Percentiles rank a stretch among this genome's conserved stretches.
phyloP scores from a whole-genome alignment of 2,888 invertebrate species.

The Sepiola atlantica region DNA sequence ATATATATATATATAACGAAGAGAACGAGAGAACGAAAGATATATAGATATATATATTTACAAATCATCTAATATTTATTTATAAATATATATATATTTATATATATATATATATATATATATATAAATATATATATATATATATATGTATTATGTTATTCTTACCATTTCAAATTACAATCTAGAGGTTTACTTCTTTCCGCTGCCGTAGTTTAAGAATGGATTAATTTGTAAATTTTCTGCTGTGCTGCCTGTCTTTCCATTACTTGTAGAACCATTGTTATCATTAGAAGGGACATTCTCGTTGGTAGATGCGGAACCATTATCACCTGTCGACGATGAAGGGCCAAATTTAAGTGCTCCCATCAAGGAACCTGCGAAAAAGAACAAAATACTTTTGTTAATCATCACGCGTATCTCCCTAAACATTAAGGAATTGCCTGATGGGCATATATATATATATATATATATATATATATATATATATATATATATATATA shows the following conservation, averaged over 20 bases:
- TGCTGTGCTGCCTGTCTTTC: background rate
- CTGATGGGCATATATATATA: background rate
- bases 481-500: background rate
- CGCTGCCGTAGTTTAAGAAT: too few relatives aligned
- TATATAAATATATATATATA: background rate
- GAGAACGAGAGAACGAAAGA: too few relatives aligned
- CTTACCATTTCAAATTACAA: background rate
- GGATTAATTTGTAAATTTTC: background rate
- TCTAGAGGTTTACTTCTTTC: background rate
- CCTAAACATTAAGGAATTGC: too few relatives aligned
- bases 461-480: constrained; percentile 2
- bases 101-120: background rate
- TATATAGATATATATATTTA: too few relatives aligned
- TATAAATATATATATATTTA: background rate
- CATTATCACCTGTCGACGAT: background rate
- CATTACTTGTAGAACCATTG: background rate
- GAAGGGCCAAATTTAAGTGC: background rate
- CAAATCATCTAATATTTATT: background rate
- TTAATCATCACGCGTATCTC: too few relatives aligned
- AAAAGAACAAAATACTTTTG: background rate
- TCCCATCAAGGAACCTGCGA: background rate
- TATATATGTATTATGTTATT: background rate
- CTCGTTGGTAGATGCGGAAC: background rate
- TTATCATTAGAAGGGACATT: background rate
- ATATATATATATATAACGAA: too few relatives aligned